phyloP scores from a whole-genome alignment of 2,113 vertebrate genomes.

The Anhinga rufa region DNA sequence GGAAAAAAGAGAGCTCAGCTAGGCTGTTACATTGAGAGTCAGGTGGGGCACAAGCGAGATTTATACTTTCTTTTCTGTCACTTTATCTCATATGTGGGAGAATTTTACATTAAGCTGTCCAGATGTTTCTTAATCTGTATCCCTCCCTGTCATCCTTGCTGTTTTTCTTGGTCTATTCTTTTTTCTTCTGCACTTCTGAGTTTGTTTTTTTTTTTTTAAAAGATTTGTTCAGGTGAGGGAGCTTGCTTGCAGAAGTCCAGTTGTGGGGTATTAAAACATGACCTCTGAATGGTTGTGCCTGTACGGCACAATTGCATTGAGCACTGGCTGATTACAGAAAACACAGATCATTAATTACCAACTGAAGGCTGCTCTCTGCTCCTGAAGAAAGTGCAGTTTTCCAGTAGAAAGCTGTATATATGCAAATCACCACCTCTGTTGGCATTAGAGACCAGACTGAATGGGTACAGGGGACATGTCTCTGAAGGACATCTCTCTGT shows the following conservation, averaged over 20 bases:
- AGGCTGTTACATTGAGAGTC: not conserved
- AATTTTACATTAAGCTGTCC: not conserved
- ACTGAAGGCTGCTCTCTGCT: not conserved
- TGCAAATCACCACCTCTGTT: not conserved
- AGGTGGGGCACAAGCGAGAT: not conserved
- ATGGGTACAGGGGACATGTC: not conserved
- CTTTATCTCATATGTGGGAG: not conserved
- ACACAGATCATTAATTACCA: not conserved
- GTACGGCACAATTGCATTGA: fast-evolving
- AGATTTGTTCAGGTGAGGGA: not conserved
- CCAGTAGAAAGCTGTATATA: not conserved
- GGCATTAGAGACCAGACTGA: not conserved
- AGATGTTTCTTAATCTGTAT: constrained; percentile 1
- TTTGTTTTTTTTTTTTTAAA: not conserved
- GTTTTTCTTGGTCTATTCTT: not conserved
- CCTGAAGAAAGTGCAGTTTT: not conserved
- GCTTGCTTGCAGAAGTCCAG: not conserved
- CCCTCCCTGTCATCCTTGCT: not conserved
- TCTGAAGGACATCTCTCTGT: not conserved
- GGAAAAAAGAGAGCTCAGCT: not conserved
- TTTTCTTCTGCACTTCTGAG: not conserved
- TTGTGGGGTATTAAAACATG: not conserved
- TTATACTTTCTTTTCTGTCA: not conserved
- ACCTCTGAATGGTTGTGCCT: not conserved
- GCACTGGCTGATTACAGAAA: not conserved